Evolutionary conservation across 1,140 invertebrate species (phyloP), one percentile per base, ranked within the genome.

Genomic region (Achroia grisella): DNA sequence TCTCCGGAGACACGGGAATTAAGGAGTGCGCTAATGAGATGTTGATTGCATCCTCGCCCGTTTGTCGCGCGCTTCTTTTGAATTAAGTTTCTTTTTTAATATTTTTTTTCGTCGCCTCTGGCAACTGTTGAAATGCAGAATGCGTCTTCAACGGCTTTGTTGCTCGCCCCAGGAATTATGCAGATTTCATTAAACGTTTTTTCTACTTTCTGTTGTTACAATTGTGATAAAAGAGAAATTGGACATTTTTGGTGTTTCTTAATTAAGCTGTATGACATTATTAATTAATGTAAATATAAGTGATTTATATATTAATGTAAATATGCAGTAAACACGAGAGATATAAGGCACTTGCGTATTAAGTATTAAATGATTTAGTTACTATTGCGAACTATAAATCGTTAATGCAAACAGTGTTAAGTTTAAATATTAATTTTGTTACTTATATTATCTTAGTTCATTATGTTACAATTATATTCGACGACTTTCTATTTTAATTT

Each of bases 1-100:
- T 56, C 66, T 55, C 52, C 10, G 23, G 52, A 54, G 71, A 72
- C 57, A 68, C 63, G 48, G 48, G 71, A 76, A 76, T 76, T 76
- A 76, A 74, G 64, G 62, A 66, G 48, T 62, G 58, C 64, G 40
- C 70, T 80, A 80, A 81, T 81, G 71, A 78, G 72, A 81, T 78
- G 77, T 74, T 81, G 74, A 81, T 81, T 78, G 72, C 68, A 61
- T 65, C 61, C 53, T 54, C 53, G 68, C 53, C 56, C 65, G 62
- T 62, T 71, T 71, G 61, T 65, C 68, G 57, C 40, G 13, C 34
- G 34, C 48, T 49, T 60, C 48, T 52, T 70, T 65, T 63, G 56
- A 62, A 63, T 74, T 69, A 62, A 68, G 64, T 65, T 62, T 65
- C 55, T 49, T 66, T 57, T 56, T 62, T 50, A 50, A 49, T 56